Conservation (phyloP, 2,888 invertebrate genomes). For the Xanthia icteritia region DNA sequence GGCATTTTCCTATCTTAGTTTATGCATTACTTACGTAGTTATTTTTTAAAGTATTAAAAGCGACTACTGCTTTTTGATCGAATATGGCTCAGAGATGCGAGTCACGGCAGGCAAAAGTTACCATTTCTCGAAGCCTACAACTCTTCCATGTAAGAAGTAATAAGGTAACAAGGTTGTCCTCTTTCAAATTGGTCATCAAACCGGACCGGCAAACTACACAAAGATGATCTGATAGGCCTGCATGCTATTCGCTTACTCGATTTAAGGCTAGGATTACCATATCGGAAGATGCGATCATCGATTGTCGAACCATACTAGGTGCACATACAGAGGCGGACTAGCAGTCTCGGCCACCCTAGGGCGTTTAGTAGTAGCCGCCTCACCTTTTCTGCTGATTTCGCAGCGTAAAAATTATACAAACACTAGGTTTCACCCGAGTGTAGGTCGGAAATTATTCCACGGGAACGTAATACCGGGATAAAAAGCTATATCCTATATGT, state of each 20-base stretch:
- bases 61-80: not conserved
- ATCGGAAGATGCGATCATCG: conserved; percentile 24
- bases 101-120: not conserved
- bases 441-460: no score
- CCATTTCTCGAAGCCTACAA: not conserved
- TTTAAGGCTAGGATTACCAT: conserved; percentile 4
- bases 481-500: no score
- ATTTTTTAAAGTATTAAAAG: not conserved
- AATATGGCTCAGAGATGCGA: not conserved
- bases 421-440: no score
- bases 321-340: not conserved
- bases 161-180: not conserved
- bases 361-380: no score
- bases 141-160: not conserved
- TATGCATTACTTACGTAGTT: not conserved
- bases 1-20: not conserved
- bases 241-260: conserved; percentile 8
- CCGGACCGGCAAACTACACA: conserved; percentile 1
- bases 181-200: conserved; percentile 8
- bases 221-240: conserved; percentile 19
- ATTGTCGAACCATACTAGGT: conserved; percentile 10
- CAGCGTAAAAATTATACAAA: no score
- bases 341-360: no score
- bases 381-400: no score
- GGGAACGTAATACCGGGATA: no score